Evolutionary conservation across 1,140 invertebrate species (phyloP).

Genomic region (Ips nitidus): DNA sequence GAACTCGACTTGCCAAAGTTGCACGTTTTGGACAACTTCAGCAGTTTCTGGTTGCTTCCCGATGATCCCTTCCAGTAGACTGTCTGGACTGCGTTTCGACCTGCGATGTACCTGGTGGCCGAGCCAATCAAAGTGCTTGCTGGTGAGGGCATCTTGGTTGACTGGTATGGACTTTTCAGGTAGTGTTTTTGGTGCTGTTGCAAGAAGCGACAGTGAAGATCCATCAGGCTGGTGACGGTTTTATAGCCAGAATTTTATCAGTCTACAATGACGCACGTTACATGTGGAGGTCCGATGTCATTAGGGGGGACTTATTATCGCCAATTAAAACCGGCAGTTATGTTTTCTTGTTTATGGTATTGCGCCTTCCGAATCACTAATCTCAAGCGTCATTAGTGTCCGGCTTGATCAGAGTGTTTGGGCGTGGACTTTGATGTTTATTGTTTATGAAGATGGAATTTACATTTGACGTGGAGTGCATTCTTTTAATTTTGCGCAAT

Average conservation of each 20-base stretch:
- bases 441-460: no score
- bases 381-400: no score
- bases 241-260: constrained; percentile 1
- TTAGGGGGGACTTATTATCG: background rate
- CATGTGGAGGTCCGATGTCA: constrained; percentile 1
- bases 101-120: constrained; percentile 67
- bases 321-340: no score
- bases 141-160: constrained; percentile 18
- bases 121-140: constrained; percentile 54
- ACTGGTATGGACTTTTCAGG: no score
- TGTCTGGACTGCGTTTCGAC: constrained; percentile 68
- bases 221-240: background rate
- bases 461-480: no score
- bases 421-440: no score
- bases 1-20: constrained; percentile 35
- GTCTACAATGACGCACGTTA: background rate
- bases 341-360: no score
- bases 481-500: no score
- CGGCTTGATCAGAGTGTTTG: no score
- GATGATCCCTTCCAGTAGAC: constrained; percentile 66
- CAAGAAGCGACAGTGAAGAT: no score
- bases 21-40: constrained; percentile 42
- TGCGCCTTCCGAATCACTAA: no score
- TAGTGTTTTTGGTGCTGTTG: no score
- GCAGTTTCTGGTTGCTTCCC: constrained; percentile 31